These are phyloP conservation scores for Monodelphis domestica DNA, from an alignment of 2,797 vertebrate species.

Conservation along the genomic window DNA sequence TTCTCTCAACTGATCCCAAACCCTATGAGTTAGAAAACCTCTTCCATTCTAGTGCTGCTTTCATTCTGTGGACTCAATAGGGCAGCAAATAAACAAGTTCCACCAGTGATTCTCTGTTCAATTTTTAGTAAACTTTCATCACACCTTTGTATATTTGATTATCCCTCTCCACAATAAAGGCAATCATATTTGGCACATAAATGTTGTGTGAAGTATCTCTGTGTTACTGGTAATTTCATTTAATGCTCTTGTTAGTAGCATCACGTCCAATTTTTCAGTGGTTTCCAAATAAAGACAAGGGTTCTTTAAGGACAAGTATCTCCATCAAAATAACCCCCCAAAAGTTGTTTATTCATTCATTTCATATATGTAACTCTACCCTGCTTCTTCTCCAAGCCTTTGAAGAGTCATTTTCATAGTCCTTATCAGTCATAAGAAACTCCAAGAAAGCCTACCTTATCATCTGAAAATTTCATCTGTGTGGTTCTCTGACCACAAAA, in stretches of 20 bases:
- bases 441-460: neutral
- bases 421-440: neutral
- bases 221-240: neutral
- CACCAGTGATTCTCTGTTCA: neutral
- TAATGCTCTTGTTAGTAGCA: neutral
- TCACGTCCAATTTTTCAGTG: neutral
- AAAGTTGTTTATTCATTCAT: neutral
- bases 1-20: neutral
- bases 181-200: neutral
- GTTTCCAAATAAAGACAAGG: neutral
- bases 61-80: neutral
- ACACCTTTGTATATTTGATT: neutral
- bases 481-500: neutral
- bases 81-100: neutral
- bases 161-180: neutral
- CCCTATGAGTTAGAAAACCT: neutral
- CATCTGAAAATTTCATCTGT: neutral
- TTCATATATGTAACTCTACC: neutral
- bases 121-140: neutral
- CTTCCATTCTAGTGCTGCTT: neutral
- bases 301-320: neutral
- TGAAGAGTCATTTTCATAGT: neutral
- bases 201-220: neutral
- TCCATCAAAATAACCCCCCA: neutral
- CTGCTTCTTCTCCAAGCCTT: neutral